These are phyloP conservation scores for Tipula vernalis DNA, from an alignment of 2,888 invertebrate species.

Conservation along the genomic window DNA sequence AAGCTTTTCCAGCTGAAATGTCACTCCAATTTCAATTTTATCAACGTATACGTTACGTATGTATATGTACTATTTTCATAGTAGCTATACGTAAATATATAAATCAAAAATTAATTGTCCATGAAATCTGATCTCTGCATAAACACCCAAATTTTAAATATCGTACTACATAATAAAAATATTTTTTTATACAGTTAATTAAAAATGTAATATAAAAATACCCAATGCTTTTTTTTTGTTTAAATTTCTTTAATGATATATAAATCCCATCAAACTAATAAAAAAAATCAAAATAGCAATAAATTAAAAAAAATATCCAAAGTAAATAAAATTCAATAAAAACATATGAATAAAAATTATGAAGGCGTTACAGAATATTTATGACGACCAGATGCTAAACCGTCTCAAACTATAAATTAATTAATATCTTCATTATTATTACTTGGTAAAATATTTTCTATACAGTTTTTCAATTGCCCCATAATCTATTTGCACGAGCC, in stretches of 20 bases:
- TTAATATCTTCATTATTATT: not conserved
- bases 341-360: not conserved
- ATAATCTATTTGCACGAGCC: not conserved
- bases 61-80: no score
- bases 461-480: not conserved
- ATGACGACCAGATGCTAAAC: not conserved
- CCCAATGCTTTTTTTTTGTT: not conserved
- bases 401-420: not conserved
- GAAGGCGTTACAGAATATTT: not conserved
- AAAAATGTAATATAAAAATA: not conserved
- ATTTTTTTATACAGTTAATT: not conserved
- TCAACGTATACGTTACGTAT: no score
- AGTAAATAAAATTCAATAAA: not conserved
- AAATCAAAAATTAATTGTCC: no score
- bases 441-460: not conserved
- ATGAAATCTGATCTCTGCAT: no score
- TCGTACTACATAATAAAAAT: no score
- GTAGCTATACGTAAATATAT: no score
- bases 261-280: not conserved
- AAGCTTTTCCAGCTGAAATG: not conserved
- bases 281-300: not conserved
- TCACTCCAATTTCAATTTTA: not conserved
- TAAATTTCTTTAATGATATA: not conserved
- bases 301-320: not conserved
- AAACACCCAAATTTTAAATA: no score